phyloP scores from a whole-genome alignment of 1,140 invertebrate species.

The Sinonovacula constricta region DNA sequence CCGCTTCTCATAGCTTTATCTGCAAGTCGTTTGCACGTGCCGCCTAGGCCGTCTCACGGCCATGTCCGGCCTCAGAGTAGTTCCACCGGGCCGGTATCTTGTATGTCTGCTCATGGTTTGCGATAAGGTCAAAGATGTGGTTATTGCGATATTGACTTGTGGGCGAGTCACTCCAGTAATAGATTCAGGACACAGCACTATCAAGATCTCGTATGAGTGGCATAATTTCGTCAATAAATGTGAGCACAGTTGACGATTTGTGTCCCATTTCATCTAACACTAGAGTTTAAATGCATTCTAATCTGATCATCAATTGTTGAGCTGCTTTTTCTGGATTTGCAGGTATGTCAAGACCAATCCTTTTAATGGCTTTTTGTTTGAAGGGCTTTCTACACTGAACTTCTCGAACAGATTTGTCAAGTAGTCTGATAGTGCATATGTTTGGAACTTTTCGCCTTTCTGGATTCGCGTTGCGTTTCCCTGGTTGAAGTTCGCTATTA shows the following conservation, averaged over 20 bases:
- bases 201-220: conserved; percentile 30
- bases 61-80: conserved; percentile 8
- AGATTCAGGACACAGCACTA: conserved; percentile 1
- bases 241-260: conserved; percentile 23
- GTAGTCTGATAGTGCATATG: conserved; percentile 15
- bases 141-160: conserved; percentile 55
- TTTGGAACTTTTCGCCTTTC: conserved; percentile 18
- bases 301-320: not conserved
- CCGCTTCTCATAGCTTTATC: conserved; percentile 25
- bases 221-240: not conserved
- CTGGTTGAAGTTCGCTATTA: conserved; percentile 41
- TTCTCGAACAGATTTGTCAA: conserved; percentile 3
- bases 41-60: no score
- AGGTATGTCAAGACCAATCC: not conserved
- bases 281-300: not conserved
- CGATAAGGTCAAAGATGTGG: conserved; percentile 46
- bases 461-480: conserved; percentile 19
- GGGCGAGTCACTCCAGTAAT: conserved; percentile 48
- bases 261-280: conserved; percentile 38
- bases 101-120: conserved; percentile 28
- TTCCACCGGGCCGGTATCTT: not conserved
- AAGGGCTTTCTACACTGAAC: conserved; percentile 8
- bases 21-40: conserved; percentile 23
- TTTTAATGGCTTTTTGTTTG: not conserved
- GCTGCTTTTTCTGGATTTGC: conserved; percentile 26